Conservation (phyloP, 2,888 invertebrate species). For the Eucera pruinosa region DNA sequence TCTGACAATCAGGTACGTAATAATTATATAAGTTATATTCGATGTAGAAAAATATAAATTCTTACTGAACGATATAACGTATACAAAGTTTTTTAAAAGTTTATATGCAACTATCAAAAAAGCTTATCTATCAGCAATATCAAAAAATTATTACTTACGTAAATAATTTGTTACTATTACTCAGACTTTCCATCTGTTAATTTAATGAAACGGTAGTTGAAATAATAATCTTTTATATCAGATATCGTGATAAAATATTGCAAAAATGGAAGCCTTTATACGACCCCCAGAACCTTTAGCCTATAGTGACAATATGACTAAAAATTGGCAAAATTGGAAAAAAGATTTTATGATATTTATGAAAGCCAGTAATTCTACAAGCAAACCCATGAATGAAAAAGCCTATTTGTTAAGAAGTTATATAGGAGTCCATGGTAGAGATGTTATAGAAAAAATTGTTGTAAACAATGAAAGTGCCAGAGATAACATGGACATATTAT, state of each 20-base stretch:
- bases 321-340: slow-evolving; percentile 69
- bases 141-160: too few relatives aligned
- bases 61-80: too few relatives aligned
- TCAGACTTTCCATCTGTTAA: too few relatives aligned
- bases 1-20: too few relatives aligned
- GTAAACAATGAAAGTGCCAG: slow-evolving; percentile 37
- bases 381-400: slow-evolving; percentile 48
- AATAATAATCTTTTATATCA: background rate
- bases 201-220: too few relatives aligned
- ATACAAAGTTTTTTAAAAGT: too few relatives aligned
- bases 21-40: too few relatives aligned
- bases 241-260: background rate
- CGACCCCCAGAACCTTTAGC: slow-evolving; percentile 51
- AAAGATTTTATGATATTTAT: slow-evolving; percentile 64
- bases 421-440: slow-evolving; percentile 64
- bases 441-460: slow-evolving; percentile 46
- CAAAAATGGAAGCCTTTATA: slow-evolving; percentile 43
- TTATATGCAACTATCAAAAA: too few relatives aligned
- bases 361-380: slow-evolving; percentile 45
- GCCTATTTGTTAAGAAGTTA: slow-evolving; percentile 58
- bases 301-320: slow-evolving; percentile 27
- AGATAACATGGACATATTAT: slow-evolving; percentile 60
- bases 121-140: too few relatives aligned
- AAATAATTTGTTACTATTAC: too few relatives aligned
- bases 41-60: too few relatives aligned